A percentile compares a stretch with the other conserved stretches of the same genome.
These are phyloP conservation scores for Catalaphyllia jardinei DNA, from an alignment of 64 coral and sea anemone genomes.

Conservation along the genomic window DNA sequence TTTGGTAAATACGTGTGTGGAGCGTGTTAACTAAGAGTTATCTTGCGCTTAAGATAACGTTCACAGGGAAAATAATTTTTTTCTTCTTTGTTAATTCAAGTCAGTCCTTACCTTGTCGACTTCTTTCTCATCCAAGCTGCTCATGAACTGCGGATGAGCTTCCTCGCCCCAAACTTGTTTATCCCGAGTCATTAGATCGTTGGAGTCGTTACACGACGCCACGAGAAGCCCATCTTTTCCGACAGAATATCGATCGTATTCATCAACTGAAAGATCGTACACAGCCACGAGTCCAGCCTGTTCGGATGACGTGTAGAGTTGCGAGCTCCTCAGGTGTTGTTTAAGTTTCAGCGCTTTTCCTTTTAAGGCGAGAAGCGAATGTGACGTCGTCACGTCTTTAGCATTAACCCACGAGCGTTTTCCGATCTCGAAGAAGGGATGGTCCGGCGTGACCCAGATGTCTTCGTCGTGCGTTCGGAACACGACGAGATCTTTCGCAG, in stretches of 20 bases:
- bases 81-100: background rate
- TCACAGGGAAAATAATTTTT: too few species aligned
- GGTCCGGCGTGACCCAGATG: conserved; percentile 72
- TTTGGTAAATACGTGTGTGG: too few species aligned
- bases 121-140: background rate
- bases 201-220: conserved; percentile 54
- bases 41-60: too few species aligned
- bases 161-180: conserved; percentile 67
- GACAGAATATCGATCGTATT: conserved; percentile 91
- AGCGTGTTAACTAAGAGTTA: too few species aligned
- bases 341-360: conserved; percentile 61
- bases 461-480: conserved; percentile 61
- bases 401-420: conserved; percentile 65
- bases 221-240: conserved; percentile 78
- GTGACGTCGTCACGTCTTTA: conserved; percentile 48
- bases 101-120: background rate
- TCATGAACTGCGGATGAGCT: conserved; percentile 11
- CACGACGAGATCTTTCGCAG: conserved; percentile 56
- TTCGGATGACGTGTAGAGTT: conserved; percentile 14
- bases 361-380: conserved; percentile 58
- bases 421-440: conserved; percentile 57
- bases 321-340: conserved; percentile 36
- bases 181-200: conserved; percentile 46
- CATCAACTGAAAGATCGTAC: conserved; percentile 78
- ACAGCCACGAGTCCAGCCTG: conserved; percentile 44